Conservation (phyloP, 2,113 vertebrate genomes). For the Meleagris gallopavo region DNA sequence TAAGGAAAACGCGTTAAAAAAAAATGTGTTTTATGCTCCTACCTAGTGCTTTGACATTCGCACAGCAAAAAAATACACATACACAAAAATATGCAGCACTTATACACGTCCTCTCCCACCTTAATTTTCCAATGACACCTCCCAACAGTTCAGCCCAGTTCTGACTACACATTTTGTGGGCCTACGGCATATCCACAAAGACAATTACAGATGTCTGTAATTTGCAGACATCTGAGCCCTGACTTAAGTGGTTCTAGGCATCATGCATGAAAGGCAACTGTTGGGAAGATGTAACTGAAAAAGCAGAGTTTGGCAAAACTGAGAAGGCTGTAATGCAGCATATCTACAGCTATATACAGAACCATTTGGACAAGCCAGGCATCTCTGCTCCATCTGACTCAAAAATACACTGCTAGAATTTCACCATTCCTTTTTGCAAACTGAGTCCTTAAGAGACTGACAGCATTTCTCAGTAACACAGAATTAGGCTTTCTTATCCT, state of each 20-base stretch:
- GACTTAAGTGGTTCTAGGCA: not conserved
- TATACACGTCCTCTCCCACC: not conserved
- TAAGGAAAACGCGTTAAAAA: not conserved
- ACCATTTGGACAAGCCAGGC: accelerated
- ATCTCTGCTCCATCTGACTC: not conserved
- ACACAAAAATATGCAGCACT: not conserved
- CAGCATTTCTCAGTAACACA: constrained; percentile 6
- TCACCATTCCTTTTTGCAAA: not conserved
- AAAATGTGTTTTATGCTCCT: not conserved
- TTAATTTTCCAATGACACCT: not conserved
- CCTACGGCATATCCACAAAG: not conserved
- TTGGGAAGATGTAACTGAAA: not conserved
- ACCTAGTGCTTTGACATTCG: not conserved
- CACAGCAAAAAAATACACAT: not conserved
- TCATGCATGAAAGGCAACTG: not conserved
- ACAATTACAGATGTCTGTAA: too few relatives aligned
- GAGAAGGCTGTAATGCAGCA: not conserved
- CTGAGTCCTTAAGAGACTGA: not conserved
- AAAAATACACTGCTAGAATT: not conserved
- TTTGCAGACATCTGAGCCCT: not conserved
- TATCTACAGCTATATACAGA: not conserved
- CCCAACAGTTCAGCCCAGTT: not conserved
- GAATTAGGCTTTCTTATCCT: constrained; percentile 53
- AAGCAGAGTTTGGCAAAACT: not conserved
- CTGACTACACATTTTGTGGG: not conserved